Evolutionary conservation across 1,140 invertebrate species (phyloP), one percentile per base, ranked within the genome.

Genomic region (Zaprionus nigranus): DNA sequence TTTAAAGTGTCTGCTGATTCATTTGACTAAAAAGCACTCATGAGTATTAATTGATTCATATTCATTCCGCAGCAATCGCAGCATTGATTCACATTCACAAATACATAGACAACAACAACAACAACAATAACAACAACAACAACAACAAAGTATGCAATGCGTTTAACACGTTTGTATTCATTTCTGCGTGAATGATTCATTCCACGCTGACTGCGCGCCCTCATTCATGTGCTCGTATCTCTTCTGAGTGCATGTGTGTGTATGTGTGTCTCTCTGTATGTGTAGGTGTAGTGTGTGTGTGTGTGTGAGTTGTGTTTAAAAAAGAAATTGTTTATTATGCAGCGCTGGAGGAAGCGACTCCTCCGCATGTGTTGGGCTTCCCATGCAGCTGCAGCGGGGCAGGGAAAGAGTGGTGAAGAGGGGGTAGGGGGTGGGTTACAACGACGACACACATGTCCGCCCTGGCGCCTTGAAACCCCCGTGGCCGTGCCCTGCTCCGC

Each of bases 281-380:
- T 26, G 22, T 17, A 12, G 11, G 15, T 34, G 5, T n/a, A n/a
- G 9, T 61, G 56, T 34, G 17, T 54, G 56, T 73, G 34, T 67
- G 12, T 59, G 15, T 75, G 24, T 63, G 56, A 43, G 46, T 67
- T 74, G 65, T 69, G 66, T 70, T 75, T 60, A 64, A 75, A 64
- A 78, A 78, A 84, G 70, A 82, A 86, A 85, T 85, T 86, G 82
- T 85, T 85, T 85, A 85, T 85, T 82, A 85, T 85, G 81, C 78
- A 79, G 75, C 75, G 30, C 30, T 43, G 43, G 62, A 38, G 51
- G 54, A 36, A 63, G 49, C 46, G 6, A 54, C 60, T 74, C 43
- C 43, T 56, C 24, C 71, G 66, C 63, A 79, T 79, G 73, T 79
- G 77, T 36, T 40, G 59, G 67, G 54, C 67, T 71, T 77, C 74